Percentiles rank a stretch among this genome's conserved stretches.
Conservation (phyloP, 1,140 invertebrate species). For the Pogonus chalceus region DNA sequence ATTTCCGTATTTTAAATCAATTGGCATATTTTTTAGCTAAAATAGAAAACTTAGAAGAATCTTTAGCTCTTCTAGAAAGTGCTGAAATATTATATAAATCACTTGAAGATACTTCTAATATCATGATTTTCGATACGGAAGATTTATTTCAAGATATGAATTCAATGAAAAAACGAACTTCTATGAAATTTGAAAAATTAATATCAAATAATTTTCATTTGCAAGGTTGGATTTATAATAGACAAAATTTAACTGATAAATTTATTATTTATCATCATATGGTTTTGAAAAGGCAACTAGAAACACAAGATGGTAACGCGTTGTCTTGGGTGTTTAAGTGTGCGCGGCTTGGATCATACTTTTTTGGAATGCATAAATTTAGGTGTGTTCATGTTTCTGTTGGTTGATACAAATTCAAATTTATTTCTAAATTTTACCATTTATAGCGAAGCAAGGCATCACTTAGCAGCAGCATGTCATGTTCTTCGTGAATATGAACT, state of each 20-base stretch:
- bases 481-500: not conserved
- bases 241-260: not conserved
- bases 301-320: not conserved
- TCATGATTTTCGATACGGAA: not conserved
- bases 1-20: not conserved
- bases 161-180: not conserved
- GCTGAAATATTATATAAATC: not conserved
- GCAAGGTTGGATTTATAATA: not conserved
- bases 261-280: not conserved
- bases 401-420: not conserved
- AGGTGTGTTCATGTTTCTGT: not conserved
- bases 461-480: not conserved
- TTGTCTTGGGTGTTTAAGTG: not conserved
- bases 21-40: not conserved
- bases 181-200: not conserved
- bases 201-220: not conserved
- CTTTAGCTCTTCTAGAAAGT: not conserved
- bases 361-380: not conserved
- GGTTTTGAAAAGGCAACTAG: not conserved
- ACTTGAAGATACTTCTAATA: not conserved
- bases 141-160: not conserved
- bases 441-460: not conserved
- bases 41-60: not conserved
- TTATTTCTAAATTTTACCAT: not conserved
- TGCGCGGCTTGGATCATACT: not conserved